Conservation (phyloP, 2,113 vertebrate genomes). For the Asarcornis scutulata region DNA sequence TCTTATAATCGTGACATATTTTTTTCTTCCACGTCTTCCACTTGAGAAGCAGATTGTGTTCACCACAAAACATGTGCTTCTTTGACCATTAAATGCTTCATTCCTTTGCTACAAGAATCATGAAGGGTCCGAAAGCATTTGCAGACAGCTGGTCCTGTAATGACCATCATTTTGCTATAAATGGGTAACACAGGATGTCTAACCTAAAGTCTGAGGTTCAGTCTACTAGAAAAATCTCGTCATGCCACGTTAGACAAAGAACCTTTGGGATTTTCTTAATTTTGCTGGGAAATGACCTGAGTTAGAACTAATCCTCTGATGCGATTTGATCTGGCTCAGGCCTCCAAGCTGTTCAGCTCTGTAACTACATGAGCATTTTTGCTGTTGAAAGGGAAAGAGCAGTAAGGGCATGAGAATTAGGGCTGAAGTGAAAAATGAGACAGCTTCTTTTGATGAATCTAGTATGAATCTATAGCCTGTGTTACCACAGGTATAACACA, state of each 20-base stretch:
- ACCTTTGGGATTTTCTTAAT: neutral
- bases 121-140: neutral
- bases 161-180: neutral
- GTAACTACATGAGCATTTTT: neutral
- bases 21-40: neutral
- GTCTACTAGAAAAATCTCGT: neutral
- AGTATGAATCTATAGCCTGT: accelerated
- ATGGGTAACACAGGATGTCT: neutral
- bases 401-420: neutral
- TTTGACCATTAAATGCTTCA: neutral
- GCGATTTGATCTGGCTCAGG: neutral
- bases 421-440: neutral
- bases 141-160: neutral
- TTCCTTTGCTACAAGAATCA: neutral
- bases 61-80: neutral
- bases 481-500: neutral
- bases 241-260: neutral
- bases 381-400: neutral
- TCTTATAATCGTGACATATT: neutral
- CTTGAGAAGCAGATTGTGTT: neutral
- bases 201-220: neutral
- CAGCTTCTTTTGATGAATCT: neutral
- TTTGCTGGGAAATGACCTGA: neutral
- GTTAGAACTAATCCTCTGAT: neutral
- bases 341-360: neutral